Conservation (phyloP, 2,113 vertebrate species). For the Ginglymostoma cirratum region DNA sequence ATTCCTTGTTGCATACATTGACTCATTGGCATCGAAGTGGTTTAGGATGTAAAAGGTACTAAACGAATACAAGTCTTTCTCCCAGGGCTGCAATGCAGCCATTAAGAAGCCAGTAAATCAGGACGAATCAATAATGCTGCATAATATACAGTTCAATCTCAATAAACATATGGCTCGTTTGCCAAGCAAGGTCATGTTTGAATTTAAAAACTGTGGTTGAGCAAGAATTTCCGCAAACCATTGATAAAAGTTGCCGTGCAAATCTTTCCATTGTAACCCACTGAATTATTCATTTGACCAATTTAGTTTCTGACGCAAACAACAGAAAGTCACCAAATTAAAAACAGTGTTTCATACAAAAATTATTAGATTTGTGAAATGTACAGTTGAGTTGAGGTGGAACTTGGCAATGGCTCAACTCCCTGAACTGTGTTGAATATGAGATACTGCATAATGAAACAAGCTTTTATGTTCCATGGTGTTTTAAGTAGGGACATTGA, state of each 20-base stretch:
- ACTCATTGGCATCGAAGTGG: neutral
- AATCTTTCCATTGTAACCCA: neutral
- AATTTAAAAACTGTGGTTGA: neutral
- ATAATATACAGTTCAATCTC: constrained; percentile 12
- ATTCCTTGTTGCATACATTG: neutral
- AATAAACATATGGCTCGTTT: neutral
- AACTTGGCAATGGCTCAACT: neutral
- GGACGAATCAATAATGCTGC: neutral
- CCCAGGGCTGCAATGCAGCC: neutral
- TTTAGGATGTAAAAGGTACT: neutral
- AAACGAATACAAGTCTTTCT: neutral
- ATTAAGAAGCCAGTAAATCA: neutral
- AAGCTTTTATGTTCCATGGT: neutral
- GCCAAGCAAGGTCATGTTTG: constrained; percentile 12
- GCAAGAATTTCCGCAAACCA: neutral
- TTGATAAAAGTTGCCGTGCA: neutral
- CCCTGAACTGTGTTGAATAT: neutral
- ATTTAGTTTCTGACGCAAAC: neutral
- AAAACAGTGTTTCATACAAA: neutral
- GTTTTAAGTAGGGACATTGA: neutral
- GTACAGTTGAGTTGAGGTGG: neutral
- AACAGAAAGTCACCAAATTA: neutral
- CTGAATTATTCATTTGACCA: neutral
- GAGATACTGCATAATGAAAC: neutral
- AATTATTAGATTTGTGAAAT: neutral